These are phyloP conservation scores for Galagoides demidoff DNA, from an alignment of 2,797 vertebrate genomes.

Conservation along the genomic window DNA sequence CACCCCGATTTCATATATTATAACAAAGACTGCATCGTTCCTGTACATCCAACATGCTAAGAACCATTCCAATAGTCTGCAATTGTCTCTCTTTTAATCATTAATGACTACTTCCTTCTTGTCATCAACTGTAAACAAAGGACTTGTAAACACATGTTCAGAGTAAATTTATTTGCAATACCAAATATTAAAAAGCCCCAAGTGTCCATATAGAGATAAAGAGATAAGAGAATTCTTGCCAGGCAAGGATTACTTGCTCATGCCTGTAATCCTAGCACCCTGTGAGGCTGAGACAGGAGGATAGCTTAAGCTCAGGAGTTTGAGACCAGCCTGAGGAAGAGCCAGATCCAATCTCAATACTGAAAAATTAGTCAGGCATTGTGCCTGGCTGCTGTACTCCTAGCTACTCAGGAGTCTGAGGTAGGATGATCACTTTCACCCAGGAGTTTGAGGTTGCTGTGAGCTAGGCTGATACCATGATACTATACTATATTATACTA, in stretches of 20 bases:
- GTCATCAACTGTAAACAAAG: background rate
- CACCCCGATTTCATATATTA: background rate
- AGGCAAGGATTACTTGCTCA: background rate
- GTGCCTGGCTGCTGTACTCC: background rate
- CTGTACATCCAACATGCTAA: background rate
- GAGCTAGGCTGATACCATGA: background rate
- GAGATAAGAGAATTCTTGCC: background rate
- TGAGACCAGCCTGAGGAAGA: background rate
- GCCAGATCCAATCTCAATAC: background rate
- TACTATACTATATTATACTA: background rate
- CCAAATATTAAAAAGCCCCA: background rate
- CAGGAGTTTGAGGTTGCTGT: background rate
- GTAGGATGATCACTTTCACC: background rate
- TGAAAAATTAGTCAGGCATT: background rate
- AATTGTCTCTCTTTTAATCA: background rate
- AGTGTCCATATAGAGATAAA: background rate
- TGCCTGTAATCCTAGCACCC: background rate
- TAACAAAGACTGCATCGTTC: background rate
- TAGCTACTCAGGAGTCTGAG: background rate
- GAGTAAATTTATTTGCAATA: background rate
- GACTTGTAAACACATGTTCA: background rate
- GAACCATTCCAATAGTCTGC: background rate
- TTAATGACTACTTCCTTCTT: background rate
- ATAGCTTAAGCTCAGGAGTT: background rate
- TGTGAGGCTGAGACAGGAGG: background rate